Evolutionary conservation across 2,888 invertebrate genomes (phyloP).

Genomic region (Auanema sp.): DNA sequence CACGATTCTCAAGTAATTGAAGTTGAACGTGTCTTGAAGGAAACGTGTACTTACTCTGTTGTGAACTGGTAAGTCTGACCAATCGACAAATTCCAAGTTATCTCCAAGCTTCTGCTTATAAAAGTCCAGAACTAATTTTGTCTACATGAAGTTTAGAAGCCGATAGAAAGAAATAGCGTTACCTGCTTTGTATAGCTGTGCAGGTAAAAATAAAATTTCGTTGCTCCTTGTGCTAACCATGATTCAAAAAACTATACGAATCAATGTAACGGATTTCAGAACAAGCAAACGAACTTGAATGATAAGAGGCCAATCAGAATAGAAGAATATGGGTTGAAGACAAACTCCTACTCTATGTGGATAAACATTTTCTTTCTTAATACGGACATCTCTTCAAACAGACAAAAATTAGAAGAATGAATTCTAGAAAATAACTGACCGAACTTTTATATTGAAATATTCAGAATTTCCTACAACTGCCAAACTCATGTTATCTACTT

Average conservation of each 20-base stretch:
- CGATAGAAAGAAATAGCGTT: neutral
- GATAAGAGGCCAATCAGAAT: constrained; percentile 44
- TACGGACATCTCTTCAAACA: constrained; percentile 36
- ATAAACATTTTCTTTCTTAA: constrained; percentile 18
- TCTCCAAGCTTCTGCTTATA: constrained; percentile 34
- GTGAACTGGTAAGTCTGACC: constrained; percentile 38
- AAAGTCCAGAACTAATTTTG: constrained; percentile 28
- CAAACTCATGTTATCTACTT: constrained; percentile 17
- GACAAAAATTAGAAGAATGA: neutral
- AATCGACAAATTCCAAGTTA: constrained; percentile 31
- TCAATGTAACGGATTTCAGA: too few species aligned
- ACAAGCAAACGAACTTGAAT: constrained; percentile 21
- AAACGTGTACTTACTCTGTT: constrained; percentile 12
- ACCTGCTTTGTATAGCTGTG: constrained; percentile 39
- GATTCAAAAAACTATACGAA: constrained; percentile 51
- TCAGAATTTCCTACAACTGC: constrained; percentile 24
- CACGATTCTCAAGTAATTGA: constrained; percentile 6
- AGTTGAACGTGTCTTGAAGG: neutral
- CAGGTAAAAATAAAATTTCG: constrained; percentile 50
- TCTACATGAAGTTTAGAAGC: neutral
- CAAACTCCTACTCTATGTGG: constrained; percentile 45
- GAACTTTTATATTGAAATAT: constrained; percentile 21
- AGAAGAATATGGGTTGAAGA: constrained; percentile 49
- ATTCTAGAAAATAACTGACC: constrained; percentile 13
- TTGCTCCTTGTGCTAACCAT: constrained; percentile 50